Evolutionary conservation across 2,888 invertebrate species (phyloP), one percentile per base, ranked within the genome.

Genomic region (Penaeus monodon): DNA sequence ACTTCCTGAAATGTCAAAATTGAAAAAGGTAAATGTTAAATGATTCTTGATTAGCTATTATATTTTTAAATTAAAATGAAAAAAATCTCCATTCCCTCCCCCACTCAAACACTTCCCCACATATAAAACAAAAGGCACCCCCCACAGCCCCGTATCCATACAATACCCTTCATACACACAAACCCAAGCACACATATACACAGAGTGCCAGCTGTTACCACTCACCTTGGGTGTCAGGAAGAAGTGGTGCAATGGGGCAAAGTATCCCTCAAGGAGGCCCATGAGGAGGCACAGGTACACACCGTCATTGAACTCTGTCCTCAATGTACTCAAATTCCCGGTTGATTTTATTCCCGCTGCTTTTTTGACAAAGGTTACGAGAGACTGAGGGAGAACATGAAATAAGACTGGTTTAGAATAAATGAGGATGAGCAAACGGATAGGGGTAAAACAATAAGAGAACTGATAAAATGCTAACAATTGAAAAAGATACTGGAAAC

Each of bases 351-450:
- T 97, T 97, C n/a, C 92, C 99, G 93, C 92, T 99, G 98, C 92
- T n/a, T 99, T 99, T 93, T 99, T 99, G 4, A 98, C 99, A 93
- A 99, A 99, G 1, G 98, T 97, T n/a, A 99, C 95, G 90, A 99
- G 93, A 0, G 98, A 98, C 95, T 97, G 93, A 65, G 63, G 68
- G 27, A 73, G 24, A 63, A 44, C 2, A 84, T 66, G n/a, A 82
- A 33, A 82, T 24, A 20, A 20, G 22, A 22, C 12, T 27, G 17
- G 27, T n/a, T 29, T 20, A 24, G 57, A 29, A 27, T 57, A 57
- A 57, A 57, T 17, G 14, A 20, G 57, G 14, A 20, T 17, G 57
- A 57, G 14, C 2, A 57, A 4, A 57, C 17, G 17, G 57, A 57
- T 57, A 57, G 4, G 38, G 38, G 8, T 84, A 24, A n/a, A 24